Evolutionary conservation across 2,888 invertebrate genomes (phyloP), one percentile per base, ranked within the genome.

Genomic region (Leptopilina syphax): DNA sequence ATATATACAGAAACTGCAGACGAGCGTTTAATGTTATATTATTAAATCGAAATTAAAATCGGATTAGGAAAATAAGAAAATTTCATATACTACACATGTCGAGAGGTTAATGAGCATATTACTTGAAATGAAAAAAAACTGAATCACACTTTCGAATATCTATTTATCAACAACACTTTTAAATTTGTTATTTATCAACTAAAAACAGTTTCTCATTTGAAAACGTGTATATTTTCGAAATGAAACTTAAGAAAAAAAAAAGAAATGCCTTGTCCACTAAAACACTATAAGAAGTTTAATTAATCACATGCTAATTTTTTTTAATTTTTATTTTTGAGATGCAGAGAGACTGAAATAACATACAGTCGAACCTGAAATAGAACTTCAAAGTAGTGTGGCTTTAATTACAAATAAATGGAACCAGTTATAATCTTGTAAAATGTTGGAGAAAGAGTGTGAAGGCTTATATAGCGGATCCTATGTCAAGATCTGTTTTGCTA

Each of bases 401-500:
- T 54, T 70, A 70, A 54, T 70, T 70, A 54, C 70, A 70, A 70
- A 54, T 70, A 54, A 70, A 54, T 54, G 70, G 70, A 70, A 70
- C 70, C 54, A 70, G 70, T 73, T 54, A 57, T 73, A 73, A 73
- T 57, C 73, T 57, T 73, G 57, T 73, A 57, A 57, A 50, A 50
- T 50, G 50, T 34, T 34, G 73, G 27, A 50, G 27, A 73, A 73
- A 73, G 73, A 57, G 73, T 73, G 73, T 34, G 41, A 73, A 34
- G 50, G 50, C 50, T 54, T 54, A 54, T 73, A 34, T 73, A 73
- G 57, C 57, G 57, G 34, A 73, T 73, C 57, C 73, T 57, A 34
- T 57, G 73, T 73, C 73, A 73, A 73, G 73, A 73, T 73, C 73
- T 73, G 73, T 73, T 73, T 73, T 73, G 73, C 54, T 73, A 57